Conservation (phyloP, 1,140 invertebrate genomes). For the Zeugodacus cucurbitae region DNA sequence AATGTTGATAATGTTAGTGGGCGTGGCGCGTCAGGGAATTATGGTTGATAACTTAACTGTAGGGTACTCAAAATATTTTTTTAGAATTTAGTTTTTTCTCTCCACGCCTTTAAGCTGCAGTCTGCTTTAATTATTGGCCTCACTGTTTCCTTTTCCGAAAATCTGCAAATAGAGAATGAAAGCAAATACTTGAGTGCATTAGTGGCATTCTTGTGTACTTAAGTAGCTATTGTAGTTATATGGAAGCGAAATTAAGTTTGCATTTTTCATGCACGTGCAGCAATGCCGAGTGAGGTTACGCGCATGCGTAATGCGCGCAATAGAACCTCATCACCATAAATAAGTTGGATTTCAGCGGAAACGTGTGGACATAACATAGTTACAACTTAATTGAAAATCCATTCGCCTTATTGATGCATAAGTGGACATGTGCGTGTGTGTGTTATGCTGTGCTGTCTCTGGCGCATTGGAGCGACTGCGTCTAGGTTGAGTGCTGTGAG, state of each 20-base stretch:
- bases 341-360: slow-evolving; percentile 23
- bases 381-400: slow-evolving; percentile 39
- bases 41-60: too few relatives aligned
- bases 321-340: slow-evolving; percentile 7
- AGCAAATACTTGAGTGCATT: background rate
- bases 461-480: background rate
- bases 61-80: background rate
- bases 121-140: too few relatives aligned
- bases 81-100: background rate
- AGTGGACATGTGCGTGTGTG: background rate
- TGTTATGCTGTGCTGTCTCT: background rate
- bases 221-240: background rate
- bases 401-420: slow-evolving; percentile 28
- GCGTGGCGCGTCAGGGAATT: background rate
- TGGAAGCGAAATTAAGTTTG: background rate
- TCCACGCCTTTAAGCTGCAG: background rate
- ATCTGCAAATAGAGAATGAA: background rate
- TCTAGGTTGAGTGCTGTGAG: background rate
- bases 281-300: background rate
- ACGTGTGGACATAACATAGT: slow-evolving; percentile 13
- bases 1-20: slow-evolving; percentile 35
- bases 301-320: background rate
- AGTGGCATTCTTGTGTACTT: background rate
- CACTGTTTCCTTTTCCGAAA: too few relatives aligned
- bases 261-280: background rate